phyloP scores from a whole-genome alignment of 2,797 vertebrate genomes.

The Triplophysa yarkandensis region DNA sequence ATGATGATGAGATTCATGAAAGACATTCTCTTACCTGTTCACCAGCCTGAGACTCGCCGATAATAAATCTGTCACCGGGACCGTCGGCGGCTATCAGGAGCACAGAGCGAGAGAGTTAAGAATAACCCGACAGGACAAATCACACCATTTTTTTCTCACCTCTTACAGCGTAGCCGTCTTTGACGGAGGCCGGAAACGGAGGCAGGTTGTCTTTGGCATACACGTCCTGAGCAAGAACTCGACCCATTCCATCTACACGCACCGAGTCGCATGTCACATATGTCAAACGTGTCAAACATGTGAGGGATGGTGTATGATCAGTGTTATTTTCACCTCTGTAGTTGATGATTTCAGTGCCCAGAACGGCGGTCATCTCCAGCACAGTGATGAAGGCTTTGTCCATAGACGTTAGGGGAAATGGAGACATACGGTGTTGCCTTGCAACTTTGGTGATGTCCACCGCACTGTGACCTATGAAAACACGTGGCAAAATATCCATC shows the following conservation, averaged over 20 bases:
- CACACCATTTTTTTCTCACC: slow-evolving; percentile 73
- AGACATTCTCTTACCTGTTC: slow-evolving; percentile 84
- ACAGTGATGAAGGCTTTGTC: slow-evolving; percentile 99
- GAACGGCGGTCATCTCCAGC: slow-evolving; percentile 96
- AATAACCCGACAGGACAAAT: too few species aligned
- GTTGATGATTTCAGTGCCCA: slow-evolving; percentile 97
- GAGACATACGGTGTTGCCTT: slow-evolving; percentile 96
- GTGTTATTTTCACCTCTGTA: slow-evolving; percentile 83
- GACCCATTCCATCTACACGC: slow-evolving; percentile 90
- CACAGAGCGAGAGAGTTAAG: background rate
- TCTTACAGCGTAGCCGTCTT: slow-evolving; percentile 97
- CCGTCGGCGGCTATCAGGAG: slow-evolving; percentile 84
- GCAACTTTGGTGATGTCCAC: slow-evolving; percentile 99
- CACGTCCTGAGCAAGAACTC: slow-evolving; percentile 98
- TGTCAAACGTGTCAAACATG: background rate
- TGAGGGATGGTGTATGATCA: too few species aligned
- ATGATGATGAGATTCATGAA: too few species aligned
- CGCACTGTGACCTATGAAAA: slow-evolving; percentile 89
- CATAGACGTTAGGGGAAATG: slow-evolving; percentile 98
- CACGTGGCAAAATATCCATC: too few species aligned
- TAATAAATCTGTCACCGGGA: slow-evolving; percentile 97
- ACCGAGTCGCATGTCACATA: background rate
- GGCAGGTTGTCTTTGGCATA: slow-evolving; percentile 99
- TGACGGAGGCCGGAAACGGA: slow-evolving; percentile 96
- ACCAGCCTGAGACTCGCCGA: slow-evolving; percentile 97